Evolutionary conservation across 2,113 vertebrate species (phyloP).

Genomic region (Stegostoma tigrinum): DNA sequence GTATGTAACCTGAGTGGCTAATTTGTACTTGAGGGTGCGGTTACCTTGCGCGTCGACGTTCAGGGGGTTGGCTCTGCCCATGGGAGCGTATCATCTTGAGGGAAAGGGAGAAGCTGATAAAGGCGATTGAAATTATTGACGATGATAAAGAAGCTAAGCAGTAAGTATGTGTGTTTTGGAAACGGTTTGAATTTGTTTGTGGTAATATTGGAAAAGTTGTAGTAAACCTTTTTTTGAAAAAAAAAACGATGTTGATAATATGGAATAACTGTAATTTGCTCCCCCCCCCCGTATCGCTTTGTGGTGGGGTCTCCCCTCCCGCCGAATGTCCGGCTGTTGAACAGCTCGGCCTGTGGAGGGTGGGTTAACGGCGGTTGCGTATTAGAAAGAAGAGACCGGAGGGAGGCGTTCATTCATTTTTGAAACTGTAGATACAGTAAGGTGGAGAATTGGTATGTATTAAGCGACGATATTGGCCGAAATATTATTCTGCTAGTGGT

Average conservation of each 20-base stretch:
- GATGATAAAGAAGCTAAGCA: neutral
- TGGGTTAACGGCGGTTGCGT: neutral
- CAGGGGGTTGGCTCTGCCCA: neutral
- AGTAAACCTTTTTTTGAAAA: neutral
- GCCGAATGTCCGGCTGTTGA: too few species aligned
- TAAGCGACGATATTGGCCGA: too few species aligned
- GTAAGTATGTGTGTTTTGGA: neutral
- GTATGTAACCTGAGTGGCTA: neutral
- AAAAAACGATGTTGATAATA: neutral
- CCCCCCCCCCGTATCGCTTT: neutral
- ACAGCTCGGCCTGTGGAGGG: neutral
- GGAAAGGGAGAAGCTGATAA: neutral
- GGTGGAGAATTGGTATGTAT: neutral
- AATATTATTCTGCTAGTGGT: neutral
- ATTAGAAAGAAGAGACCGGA: too few species aligned
- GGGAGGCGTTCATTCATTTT: neutral
- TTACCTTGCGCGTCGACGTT: neutral
- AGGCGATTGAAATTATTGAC: neutral
- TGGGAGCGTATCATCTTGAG: neutral
- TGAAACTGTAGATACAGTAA: neutral
- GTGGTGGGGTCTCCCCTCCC: neutral
- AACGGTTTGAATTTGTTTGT: too few species aligned
- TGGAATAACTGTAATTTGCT: neutral
- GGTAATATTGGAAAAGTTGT: neutral
- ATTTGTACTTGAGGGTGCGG: neutral